Evolutionary conservation across 2,113 vertebrate genomes (phyloP).

Genomic region (Chaetura pelagica): DNA sequence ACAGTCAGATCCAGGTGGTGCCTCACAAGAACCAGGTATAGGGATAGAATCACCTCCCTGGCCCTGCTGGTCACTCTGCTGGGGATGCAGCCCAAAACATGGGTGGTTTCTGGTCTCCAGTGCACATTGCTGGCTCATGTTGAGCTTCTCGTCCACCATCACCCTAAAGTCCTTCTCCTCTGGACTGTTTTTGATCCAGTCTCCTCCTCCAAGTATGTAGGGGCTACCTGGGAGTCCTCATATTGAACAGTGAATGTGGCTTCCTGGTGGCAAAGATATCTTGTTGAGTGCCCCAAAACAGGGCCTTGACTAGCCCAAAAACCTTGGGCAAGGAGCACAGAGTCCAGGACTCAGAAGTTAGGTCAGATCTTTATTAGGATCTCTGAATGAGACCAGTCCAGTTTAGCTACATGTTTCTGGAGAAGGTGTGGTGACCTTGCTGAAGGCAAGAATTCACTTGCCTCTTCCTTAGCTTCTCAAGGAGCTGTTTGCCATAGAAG

Average conservation of each 20-base stretch:
- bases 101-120: too few species aligned
- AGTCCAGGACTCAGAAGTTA: background rate
- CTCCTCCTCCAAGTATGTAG: too few species aligned
- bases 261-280: background rate
- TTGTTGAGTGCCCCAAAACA: background rate
- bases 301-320: background rate
- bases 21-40: too few species aligned
- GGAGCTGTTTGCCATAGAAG: background rate
- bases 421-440: background rate
- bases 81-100: too few species aligned
- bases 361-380: background rate
- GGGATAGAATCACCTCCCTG: too few species aligned
- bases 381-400: background rate
- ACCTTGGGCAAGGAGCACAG: background rate
- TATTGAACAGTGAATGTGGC: accelerated
- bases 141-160: too few species aligned
- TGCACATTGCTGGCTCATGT: too few species aligned
- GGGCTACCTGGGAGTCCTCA: background rate
- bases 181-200: too few species aligned
- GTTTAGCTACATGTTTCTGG: background rate
- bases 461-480: accelerated
- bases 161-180: too few species aligned
- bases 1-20: too few species aligned
- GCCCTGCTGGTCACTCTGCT: too few species aligned
- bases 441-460: background rate